Evolutionary conservation across 2,113 vertebrate species (phyloP), one percentile per base, ranked within the genome.

Genomic region (Caracal caracal): DNA sequence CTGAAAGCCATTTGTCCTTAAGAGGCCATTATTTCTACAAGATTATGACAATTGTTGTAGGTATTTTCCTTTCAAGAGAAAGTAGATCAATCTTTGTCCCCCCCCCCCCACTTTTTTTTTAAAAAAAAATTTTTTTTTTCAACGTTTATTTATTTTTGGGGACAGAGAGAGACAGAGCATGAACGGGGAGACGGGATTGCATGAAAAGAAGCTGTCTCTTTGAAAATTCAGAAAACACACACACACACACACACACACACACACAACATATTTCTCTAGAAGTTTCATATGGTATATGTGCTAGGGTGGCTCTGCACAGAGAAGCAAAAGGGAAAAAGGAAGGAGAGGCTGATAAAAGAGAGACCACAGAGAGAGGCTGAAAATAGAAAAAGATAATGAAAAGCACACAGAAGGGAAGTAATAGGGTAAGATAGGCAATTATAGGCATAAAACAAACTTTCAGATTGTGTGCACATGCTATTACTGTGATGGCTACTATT

Each of bases 71-170:
- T 97, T 97, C 96, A 93, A 97, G 97, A 56, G 78, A 35, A 98
- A 98, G n/a, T 56, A 76, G 90, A 94, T 88, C 92, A 82, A 89
- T 97, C 96, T 97, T 98, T 95, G 95, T 97, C 96, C 78, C 88
- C 91, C 33, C 96, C 76, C 75, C 88, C 90, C 28, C n/a, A n/a
- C n/a, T n/a, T n/a, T n/a, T n/a, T n/a, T n/a, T n/a, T n/a, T n/a
- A n/a, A n/a, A n/a, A n/a, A n/a, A n/a, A n/a, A n/a, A n/a, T n/a
- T n/a, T n/a, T n/a, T n/a, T n/a, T n/a, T n/a, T n/a, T n/a, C n/a
- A n/a, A n/a, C n/a, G n/a, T n/a, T n/a, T n/a, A n/a, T n/a, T n/a
- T n/a, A n/a, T n/a, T n/a, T n/a, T n/a, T n/a, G n/a, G n/a, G n/a
- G n/a, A n/a, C n/a, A n/a, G n/a, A n/a, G n/a, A n/a, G n/a, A n/a